Base-by-base conservation (phyloP, 2,888 invertebrate species). In the Formica aserva region DNA sequence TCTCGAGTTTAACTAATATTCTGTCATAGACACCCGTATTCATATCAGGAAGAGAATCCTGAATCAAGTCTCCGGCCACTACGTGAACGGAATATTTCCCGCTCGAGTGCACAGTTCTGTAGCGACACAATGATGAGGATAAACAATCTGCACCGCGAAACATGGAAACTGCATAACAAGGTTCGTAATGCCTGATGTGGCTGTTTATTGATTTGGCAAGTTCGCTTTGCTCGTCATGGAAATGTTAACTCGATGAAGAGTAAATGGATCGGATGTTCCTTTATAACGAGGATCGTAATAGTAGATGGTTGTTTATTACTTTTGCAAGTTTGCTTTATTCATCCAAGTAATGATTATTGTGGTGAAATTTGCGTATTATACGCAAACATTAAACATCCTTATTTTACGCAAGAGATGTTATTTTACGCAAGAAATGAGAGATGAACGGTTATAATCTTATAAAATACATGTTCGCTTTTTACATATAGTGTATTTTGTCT, bases 21-120 rank as follows among this genome's bases (percentile, higher is more conserved):
- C 78, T 60, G 60, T 41, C 78, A 78, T 29, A 57, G 77, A 77
- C 77, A 65, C 48, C 35, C 74, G 48, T 15, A 52, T 75, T 75
- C 78, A 60, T 32, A 45, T 67, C 45, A 78, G 60, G 60, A 66
- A n/a, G 57, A 67, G 65, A 57, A 60, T 63, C 57, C 52, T 55
- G 78, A 65, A 57, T 82, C 66, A 65, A 75, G 65, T 57, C 41
- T 35, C 60, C 35, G 45, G n/a, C 38, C 22, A 65, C 65, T 76
- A 78, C 66, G 82, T 66, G 78, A 82, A 63, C 57, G 35, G 80
- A 77, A 82, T 82, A 60, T 74, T 60, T 80, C 35, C 11, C 35
- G 45, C 35, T 15, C n/a, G 45, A 35, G 66, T 26, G 65, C 66
- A 32, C 48, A 22, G 26, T 35, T 41, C 65, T 45, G 45, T 45